These are phyloP conservation scores for Ceryle rudis DNA, from an alignment of 2,797 vertebrate species.

Conservation along the genomic window DNA sequence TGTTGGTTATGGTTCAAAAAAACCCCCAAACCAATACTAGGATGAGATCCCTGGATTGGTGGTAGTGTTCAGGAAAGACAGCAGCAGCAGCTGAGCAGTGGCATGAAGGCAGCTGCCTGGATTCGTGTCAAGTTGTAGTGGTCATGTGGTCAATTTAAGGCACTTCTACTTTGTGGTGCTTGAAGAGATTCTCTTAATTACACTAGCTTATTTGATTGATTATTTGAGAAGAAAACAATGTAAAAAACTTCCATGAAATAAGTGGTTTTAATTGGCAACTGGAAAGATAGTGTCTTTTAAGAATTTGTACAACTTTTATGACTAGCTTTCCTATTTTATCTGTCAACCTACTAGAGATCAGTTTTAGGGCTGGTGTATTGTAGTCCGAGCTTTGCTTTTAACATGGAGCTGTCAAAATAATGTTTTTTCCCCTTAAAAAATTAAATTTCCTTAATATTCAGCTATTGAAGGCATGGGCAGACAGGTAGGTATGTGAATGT, in stretches of 20 bases:
- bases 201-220: background rate
- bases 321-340: background rate
- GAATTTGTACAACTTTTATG: background rate
- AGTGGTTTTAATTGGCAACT: background rate
- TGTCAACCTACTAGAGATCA: background rate
- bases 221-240: background rate
- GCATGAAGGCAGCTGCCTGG: background rate
- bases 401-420: background rate
- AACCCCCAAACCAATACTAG: background rate
- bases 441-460: background rate
- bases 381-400: background rate
- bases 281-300: background rate
- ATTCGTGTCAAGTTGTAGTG: background rate
- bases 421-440: background rate
- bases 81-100: background rate
- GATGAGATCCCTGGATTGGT: background rate
- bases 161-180: background rate
- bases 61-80: background rate
- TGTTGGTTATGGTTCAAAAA: background rate
- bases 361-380: background rate
- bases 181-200: background rate
- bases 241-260: background rate
- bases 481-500: background rate
- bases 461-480: background rate
- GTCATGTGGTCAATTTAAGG: background rate